Base-by-base conservation (phyloP, 2,113 vertebrate genomes). In the Bubo bubo region DNA sequence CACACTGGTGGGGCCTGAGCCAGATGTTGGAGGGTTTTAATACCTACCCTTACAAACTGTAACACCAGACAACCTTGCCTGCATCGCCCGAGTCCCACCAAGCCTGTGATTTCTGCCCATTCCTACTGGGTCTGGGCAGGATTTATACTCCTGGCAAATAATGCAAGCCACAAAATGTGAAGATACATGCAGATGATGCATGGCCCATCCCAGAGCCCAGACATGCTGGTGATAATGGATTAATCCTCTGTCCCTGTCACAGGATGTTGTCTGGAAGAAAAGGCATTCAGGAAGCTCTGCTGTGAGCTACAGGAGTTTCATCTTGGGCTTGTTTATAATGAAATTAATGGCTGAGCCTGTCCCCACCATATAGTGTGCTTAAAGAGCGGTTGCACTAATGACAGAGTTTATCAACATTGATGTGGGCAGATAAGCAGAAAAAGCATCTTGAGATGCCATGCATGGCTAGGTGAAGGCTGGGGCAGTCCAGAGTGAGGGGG, bases 401-500 rank as follows among this genome's bases (percentile, higher is more conserved):
- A 30, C n/a, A 81, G 59, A 59, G 14, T 18, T 93, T 59, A 75
- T 64, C 39, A 60, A 11, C 52, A 7, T 63, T 0, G 4, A 27
- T 85, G 70, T 12, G 30, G 34, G 43, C 35, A 80, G 56, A 52
- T 21, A 56, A 86, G 39, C 49, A 88, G 16, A 37, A 76, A 82
- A 86, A 88, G 5, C 35, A 37, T 32, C 67, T 41, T 45, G 59
- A 80, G 63, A 55, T 58, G 55, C 16, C 1, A 1, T 53, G 19
- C 0, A 3, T 6, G 15, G 37, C 8, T 41, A 22, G 37, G 41
- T 58, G 73, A 77, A 23, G 30, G 11, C 26, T 84, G 83, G n/a
- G 27, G 30, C 10, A 14, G 27, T 39, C 37, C 6, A 2, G 37
- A 71, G 22, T 0, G 0, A 45, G 12, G 14, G 1, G 4, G 10